Base-by-base conservation (phyloP, 2,888 invertebrate genomes). In the Leptothorax acervorum region DNA sequence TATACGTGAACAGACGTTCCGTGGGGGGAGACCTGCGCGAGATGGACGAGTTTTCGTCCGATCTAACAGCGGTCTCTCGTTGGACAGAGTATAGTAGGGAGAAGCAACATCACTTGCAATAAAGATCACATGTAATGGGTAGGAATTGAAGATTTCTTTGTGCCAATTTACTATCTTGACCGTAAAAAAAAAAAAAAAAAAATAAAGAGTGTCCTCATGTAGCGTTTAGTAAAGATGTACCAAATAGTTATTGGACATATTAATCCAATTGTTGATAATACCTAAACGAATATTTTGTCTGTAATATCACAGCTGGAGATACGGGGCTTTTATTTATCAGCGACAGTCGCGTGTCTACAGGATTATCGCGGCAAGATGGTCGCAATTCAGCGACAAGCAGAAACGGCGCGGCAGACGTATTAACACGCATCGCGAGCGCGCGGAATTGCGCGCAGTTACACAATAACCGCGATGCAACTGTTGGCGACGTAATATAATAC, bases 401-500 rank as follows among this genome's bases (percentile, higher is more conserved):
- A 68, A 66, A 78, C 42, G 66, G 39, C 18, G 42, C 76, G 53
- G 48, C 74, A 39, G 55, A 71, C 71, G 55, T 78, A 71, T 78
- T 78, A 78, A 66, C 76, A 66, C 53, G 68, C 68, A 68, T 45
- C 31, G 71, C 65, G 39, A 65, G 18, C 65, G 28, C 65, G 65
- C 55, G 73, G 35, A 70, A 78, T 70, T 78, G 65, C 65, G 53
- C 60, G 51, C 51, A 35, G 65, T 42, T 57, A 42, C 28, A 45
- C 53, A 42, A 78, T 55, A 70, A 68, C 45, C 31, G 18, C 76
- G 53, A 28, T 53, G 71, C 71, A 55, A 71, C 71, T 78, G 71
- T 45, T 71, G 31, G 78, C 55, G 73, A 78, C 45, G 71, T 71
- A 78, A 70, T 70, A 55, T 70, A 78, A 71, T 71, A 31, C 55